Percentiles rank a stretch among this genome's conserved stretches.
These are phyloP conservation scores for Astatoreochromis straeleni DNA, from an alignment of 2,113 vertebrate species.

Conservation along the genomic window DNA sequence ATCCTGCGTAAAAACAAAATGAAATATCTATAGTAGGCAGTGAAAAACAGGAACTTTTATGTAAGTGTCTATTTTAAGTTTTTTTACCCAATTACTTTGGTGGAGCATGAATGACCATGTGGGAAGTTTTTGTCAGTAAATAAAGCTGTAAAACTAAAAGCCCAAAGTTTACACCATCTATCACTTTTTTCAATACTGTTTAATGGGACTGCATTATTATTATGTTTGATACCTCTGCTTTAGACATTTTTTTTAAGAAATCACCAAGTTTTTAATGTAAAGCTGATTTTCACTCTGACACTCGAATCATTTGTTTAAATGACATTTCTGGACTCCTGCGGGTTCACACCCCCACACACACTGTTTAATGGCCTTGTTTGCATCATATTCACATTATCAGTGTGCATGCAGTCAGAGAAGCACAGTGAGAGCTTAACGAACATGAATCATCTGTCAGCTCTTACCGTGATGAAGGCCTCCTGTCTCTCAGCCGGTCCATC, in stretches of 20 bases:
- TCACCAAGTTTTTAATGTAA: not conserved
- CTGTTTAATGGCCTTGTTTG: not conserved
- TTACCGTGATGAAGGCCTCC: conserved; percentile 25
- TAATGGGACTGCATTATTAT: not conserved
- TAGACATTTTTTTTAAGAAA: not conserved
- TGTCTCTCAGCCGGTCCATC: conserved; percentile 34
- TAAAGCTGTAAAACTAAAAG: not conserved
- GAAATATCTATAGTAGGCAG: not conserved
- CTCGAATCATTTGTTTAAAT: not conserved
- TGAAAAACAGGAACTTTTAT: not conserved
- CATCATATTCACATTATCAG: not conserved
- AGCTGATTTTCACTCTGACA: not conserved
- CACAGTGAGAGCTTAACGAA: not conserved
- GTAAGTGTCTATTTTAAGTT: not conserved
- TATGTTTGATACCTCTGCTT: not conserved
- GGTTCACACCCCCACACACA: not conserved
- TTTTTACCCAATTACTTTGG: not conserved
- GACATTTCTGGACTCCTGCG: not conserved
- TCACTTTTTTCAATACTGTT: not conserved
- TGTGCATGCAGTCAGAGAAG: not conserved
- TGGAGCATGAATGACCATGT: not conserved
- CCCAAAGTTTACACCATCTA: not conserved
- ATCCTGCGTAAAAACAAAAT: not conserved
- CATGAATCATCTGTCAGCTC: not conserved
- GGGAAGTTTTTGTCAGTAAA: not conserved